Evolutionary conservation across 2,113 vertebrate genomes (phyloP).

Genomic region (Pontoporia blainvillei): DNA sequence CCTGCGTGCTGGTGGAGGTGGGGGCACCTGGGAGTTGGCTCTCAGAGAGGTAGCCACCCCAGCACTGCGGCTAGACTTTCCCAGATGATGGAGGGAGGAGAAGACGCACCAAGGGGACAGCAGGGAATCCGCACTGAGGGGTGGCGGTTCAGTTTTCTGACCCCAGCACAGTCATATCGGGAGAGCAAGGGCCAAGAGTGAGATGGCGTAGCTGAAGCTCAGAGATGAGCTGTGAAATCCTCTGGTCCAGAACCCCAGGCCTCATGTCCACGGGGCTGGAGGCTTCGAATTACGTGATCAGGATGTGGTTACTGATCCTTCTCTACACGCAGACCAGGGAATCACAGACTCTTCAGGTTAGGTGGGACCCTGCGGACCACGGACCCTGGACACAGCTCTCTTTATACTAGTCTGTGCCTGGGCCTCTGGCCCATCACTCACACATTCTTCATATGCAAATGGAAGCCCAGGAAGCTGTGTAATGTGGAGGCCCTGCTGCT

Average conservation of each 20-base stretch:
- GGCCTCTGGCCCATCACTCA: background rate
- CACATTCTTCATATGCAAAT: background rate
- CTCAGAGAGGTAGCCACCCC: background rate
- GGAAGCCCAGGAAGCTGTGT: background rate
- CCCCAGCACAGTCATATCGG: background rate
- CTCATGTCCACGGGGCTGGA: background rate
- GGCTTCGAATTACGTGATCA: background rate
- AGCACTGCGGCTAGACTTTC: background rate
- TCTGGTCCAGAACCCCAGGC: background rate
- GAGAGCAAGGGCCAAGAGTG: background rate
- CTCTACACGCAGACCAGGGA: background rate
- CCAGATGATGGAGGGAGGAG: background rate
- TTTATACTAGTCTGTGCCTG: background rate
- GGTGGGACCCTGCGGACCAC: background rate
- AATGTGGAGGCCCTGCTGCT: background rate
- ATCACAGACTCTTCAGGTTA: background rate
- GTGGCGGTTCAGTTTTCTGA: background rate
- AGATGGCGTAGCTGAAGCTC: background rate
- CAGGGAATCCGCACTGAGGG: background rate
- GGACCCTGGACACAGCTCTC: background rate
- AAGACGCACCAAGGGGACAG: background rate
- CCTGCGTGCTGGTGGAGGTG: background rate
- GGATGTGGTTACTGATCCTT: background rate
- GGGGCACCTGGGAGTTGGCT: background rate
- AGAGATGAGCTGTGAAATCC: background rate